Evolutionary conservation across 2,113 vertebrate genomes (phyloP).

Genomic region (Maylandia zebra): DNA sequence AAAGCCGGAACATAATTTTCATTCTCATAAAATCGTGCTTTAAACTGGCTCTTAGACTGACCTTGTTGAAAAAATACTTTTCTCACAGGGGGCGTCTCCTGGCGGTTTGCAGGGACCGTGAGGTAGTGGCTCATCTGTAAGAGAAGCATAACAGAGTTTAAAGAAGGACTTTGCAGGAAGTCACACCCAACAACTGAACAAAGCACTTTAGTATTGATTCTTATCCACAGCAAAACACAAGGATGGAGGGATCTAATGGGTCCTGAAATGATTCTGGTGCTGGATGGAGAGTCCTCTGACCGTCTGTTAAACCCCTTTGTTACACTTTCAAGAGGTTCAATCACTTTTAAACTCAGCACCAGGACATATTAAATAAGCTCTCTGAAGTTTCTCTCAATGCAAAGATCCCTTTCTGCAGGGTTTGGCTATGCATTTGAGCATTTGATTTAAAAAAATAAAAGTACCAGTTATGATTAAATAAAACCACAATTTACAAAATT

Average conservation of each 20-base stretch:
- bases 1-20: background rate
- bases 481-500: background rate
- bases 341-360: background rate
- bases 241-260: background rate
- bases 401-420: background rate
- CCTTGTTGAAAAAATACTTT: slow-evolving; percentile 84
- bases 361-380: rapidly evolving
- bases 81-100: slow-evolving; percentile 77
- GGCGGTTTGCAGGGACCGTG: slow-evolving; percentile 80
- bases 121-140: slow-evolving; percentile 84
- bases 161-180: background rate
- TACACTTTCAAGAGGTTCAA: background rate
- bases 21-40: rapidly evolving
- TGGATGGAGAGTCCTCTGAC: rapidly evolving
- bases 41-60: slow-evolving; percentile 18
- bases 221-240: background rate
- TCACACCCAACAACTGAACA: background rate
- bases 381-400: background rate
- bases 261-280: background rate
- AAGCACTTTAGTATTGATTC: background rate
- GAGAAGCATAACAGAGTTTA: background rate
- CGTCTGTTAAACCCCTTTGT: rapidly evolving
- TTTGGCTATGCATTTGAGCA: background rate
- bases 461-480: background rate
- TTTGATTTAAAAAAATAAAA: background rate